A percentile compares a stretch with the other conserved stretches of the same genome.
These are phyloP conservation scores for Drosophila pseudoobscura DNA, from an alignment of 1,140 invertebrate genomes.

Conservation along the genomic window DNA sequence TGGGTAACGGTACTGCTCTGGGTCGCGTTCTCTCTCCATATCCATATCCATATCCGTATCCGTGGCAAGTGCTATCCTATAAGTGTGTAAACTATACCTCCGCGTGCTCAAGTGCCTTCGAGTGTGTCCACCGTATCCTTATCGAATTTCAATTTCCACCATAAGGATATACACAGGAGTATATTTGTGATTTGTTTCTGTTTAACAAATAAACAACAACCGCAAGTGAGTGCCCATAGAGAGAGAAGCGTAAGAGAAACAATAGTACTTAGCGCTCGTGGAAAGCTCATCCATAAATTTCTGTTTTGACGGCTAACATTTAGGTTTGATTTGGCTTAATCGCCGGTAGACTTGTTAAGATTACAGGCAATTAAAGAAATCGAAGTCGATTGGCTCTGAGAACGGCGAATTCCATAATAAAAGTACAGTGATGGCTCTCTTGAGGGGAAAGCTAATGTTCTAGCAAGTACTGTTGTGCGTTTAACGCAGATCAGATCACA, in stretches of 20 bases:
- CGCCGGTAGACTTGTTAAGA: constrained; percentile 57
- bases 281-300: constrained; percentile 2
- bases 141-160: constrained; percentile 42
- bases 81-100: constrained; percentile 13
- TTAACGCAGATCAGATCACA: too few species aligned
- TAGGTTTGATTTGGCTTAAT: constrained; percentile 53
- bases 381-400: not conserved
- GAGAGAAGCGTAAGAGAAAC: not conserved
- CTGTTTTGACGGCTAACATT: constrained; percentile 1
- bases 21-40: constrained; percentile 20
- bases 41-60: too few species aligned
- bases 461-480: too few species aligned
- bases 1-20: constrained; percentile 59
- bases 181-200: constrained; percentile 45
- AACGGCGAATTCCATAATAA: constrained; percentile 8
- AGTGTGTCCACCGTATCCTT: constrained; percentile 35
- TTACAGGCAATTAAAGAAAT: constrained; percentile 50
- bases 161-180: constrained; percentile 8
- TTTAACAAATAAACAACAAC: constrained; percentile 29
- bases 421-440: too few species aligned
- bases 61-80: not conserved
- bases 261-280: not conserved
- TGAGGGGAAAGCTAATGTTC: too few species aligned
- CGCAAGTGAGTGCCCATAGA: constrained; percentile 40
- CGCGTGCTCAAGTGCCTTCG: constrained; percentile 31